These are phyloP conservation scores for Drosophila kanapiae DNA, from an alignment of 1,140 invertebrate species.

Conservation along the genomic window DNA sequence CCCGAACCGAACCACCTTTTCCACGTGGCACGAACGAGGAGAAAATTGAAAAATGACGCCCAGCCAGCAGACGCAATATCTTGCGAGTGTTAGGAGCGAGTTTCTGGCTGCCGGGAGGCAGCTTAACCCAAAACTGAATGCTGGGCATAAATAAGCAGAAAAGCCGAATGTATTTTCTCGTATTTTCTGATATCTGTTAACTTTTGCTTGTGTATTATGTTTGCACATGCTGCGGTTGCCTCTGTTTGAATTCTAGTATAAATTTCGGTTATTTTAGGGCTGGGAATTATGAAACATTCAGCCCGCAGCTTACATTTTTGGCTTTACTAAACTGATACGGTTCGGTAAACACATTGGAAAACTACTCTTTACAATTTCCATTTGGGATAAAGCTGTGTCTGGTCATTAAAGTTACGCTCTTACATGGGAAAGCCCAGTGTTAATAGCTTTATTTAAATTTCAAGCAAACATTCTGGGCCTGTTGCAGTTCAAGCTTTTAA, in stretches of 20 bases:
- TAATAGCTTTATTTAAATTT: conserved; percentile 15
- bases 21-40: not conserved
- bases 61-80: conserved; percentile 38
- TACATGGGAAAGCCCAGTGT: not conserved
- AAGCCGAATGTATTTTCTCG: conserved; percentile 32
- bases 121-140: conserved; percentile 43
- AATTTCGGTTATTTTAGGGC: conserved; percentile 4
- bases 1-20: not conserved
- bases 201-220: conserved; percentile 18
- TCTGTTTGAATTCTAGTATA: conserved; percentile 8
- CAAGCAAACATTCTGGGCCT: not conserved
- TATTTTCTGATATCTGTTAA: conserved; percentile 43
- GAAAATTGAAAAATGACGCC: conserved; percentile 62
- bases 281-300: conserved; percentile 12
- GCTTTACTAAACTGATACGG: conserved; percentile 7
- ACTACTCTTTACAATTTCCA: conserved; percentile 2
- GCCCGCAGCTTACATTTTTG: conserved; percentile 10
- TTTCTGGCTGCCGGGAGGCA: conserved; percentile 9
- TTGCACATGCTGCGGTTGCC: conserved; percentile 5
- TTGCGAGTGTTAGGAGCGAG: conserved; percentile 33
- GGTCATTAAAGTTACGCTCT: not conserved
- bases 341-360: not conserved
- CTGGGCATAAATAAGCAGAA: conserved; percentile 36
- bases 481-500: not conserved
- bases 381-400: not conserved